Base-by-base conservation (phyloP, 2,113 vertebrate species). In the Triplophysa dalaica region DNA sequence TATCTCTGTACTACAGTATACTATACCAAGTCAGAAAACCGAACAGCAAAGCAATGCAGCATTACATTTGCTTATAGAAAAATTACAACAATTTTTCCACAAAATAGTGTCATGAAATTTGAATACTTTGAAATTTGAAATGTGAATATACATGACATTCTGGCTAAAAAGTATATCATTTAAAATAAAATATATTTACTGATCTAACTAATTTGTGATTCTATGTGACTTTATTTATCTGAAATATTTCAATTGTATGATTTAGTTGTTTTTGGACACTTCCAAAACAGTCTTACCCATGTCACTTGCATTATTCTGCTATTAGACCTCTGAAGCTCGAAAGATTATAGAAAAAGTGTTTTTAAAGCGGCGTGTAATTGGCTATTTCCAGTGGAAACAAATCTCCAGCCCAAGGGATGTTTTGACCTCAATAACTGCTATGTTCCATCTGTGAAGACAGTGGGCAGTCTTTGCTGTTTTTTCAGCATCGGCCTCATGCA, bases 321-420 rank as follows among this genome's bases (percentile, higher is more conserved):
- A 58, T 26, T 74, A 38, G 21, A 16, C 29, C 43, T 29, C 22
- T 41, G 24, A 45, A 75, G 33, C 72, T 26, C 8, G 21, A 48
- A 8, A 74, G 76, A 67, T 78, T 78, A 74, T 82, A 68, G 26
- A 64, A 64, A 24, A 21, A 54, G 61, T 60, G n/a, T 65, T 64
- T 65, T 67, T 56, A 65, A 80, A 79, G 26, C 33, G 16, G 64
- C 56, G 8, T 73, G 79, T 56, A 75, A 66, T 67, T 60, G 63
- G 6, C 58, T 43, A 56, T 73, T 80, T 73, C 62, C 62, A 67
- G 22, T n/a, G 54, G 48, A 67, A 67, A 80, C 54, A 65, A 75
- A 26, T 8, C 17, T 48, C 16, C 38, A 45, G 50, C 50, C 38
- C 29, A 16, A 16, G 69, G 78, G 48, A 80, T 8, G 33, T 13